Conservation (phyloP, 2,113 vertebrate species). For the Cisticola juncidis region DNA sequence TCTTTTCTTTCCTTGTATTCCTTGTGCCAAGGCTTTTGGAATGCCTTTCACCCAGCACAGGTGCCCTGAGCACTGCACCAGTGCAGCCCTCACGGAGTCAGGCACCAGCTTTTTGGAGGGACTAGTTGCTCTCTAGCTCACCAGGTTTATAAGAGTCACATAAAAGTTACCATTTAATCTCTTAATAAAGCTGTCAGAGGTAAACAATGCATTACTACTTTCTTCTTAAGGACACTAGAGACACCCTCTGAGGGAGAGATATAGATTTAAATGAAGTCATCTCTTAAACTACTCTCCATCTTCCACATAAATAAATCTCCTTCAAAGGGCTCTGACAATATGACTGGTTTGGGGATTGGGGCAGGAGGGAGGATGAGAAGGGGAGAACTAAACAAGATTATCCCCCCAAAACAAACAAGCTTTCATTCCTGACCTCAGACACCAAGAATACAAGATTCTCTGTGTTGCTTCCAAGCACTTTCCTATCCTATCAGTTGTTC, state of each 20-base stretch:
- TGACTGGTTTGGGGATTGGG: not conserved
- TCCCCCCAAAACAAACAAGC: not conserved
- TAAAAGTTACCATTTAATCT: slow-evolving; percentile 21
- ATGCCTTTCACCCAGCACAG: not conserved
- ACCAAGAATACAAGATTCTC: not conserved
- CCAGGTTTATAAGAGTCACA: not conserved
- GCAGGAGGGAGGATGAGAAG: not conserved
- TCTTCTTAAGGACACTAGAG: not conserved
- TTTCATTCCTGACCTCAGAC: not conserved
- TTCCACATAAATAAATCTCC: not conserved
- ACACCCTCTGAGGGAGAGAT: not conserved
- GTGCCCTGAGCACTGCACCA: not conserved
- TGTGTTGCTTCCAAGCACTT: not conserved
- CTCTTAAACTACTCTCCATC: not conserved
- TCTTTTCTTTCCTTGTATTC: not conserved
- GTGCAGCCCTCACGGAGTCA: not conserved
- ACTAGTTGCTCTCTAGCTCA: not conserved
- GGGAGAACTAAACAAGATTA: not conserved
- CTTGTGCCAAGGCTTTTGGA: not conserved
- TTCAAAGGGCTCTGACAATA: not conserved
- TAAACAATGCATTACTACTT: slow-evolving; percentile 20
- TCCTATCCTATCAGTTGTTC: not conserved
- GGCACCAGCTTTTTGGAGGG: not conserved
- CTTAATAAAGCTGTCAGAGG: slow-evolving; percentile 46
- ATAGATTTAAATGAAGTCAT: not conserved